phyloP scores from a whole-genome alignment of 2,888 invertebrate genomes.

The Athalia circularis region DNA sequence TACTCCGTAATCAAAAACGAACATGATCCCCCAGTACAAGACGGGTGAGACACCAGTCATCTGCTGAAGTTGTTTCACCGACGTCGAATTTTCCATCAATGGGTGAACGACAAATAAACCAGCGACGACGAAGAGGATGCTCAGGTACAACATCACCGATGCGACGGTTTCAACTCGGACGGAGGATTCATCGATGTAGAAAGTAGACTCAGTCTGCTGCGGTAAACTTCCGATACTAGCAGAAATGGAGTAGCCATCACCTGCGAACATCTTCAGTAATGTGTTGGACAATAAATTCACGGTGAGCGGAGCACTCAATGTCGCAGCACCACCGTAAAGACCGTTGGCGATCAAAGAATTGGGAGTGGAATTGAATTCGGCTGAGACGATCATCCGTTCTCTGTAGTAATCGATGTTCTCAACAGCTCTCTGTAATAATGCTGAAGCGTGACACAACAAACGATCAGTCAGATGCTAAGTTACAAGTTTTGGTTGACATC shows the following conservation, averaged over 20 bases:
- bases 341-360: constrained; percentile 64
- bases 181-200: not conserved
- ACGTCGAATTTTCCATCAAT: constrained; percentile 78
- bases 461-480: not conserved
- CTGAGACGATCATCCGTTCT: constrained; percentile 75
- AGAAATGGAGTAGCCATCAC: constrained; percentile 62
- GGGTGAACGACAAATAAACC: constrained; percentile 79
- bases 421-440: constrained; percentile 70
- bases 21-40: constrained; percentile 80
- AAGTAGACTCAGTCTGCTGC: too few species aligned
- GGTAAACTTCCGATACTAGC: constrained; percentile 42
- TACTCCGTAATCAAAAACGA: constrained; percentile 76
- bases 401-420: constrained; percentile 73
- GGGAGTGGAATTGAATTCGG: constrained; percentile 72
- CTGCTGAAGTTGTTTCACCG: constrained; percentile 81
- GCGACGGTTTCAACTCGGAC: not conserved
- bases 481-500: not conserved
- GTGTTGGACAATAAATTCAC: constrained; percentile 76
- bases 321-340: constrained; percentile 75
- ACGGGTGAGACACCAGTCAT: constrained; percentile 80
- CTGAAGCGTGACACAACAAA: constrained; percentile 68
- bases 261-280: constrained; percentile 63
- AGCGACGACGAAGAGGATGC: constrained; percentile 72
- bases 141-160: constrained; percentile 66
- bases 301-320: constrained; percentile 77